Evolutionary conservation across 2,797 vertebrate genomes (phyloP).

Genomic region (Rhadinocentrus ornatus): DNA sequence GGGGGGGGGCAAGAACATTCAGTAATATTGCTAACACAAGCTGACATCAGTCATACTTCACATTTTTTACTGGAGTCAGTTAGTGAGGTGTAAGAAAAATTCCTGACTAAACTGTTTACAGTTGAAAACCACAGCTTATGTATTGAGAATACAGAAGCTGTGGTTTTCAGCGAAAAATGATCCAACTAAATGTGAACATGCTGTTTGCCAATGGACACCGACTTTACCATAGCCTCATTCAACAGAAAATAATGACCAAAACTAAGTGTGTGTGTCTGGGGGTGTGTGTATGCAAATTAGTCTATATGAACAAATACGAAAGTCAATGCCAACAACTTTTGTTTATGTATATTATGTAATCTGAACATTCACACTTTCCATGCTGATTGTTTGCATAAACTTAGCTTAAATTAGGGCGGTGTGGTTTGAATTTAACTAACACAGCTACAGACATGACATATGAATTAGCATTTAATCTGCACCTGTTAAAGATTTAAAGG

Average conservation of each 20-base stretch:
- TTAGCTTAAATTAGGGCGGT: not conserved
- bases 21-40: not conserved
- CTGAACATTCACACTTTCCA: conserved; percentile 24
- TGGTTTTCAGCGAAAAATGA: conserved; percentile 20
- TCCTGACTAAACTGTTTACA: not conserved
- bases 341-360: conserved; percentile 58
- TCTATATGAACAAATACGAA: conserved; percentile 51
- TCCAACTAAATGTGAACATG: conserved; percentile 44
- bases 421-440: conserved; percentile 5
- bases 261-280: conserved; percentile 4
- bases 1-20: too few relatives aligned
- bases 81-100: not conserved
- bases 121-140: conserved; percentile 30
- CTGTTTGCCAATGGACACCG: not conserved
- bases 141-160: conserved; percentile 25
- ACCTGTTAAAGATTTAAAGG: conserved; percentile 29
- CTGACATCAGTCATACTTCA: not conserved
- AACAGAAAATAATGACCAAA: not conserved
- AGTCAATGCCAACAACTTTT: conserved; percentile 52
- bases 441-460: conserved; percentile 11
- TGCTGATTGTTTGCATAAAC: conserved; percentile 25
- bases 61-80: not conserved
- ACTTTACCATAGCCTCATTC: too few relatives aligned
- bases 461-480: conserved; percentile 40
- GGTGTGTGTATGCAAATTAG: not conserved